Evolutionary conservation across 2,113 vertebrate genomes (phyloP), one percentile per base, ranked within the genome.

Genomic region (Monopterus albus): DNA sequence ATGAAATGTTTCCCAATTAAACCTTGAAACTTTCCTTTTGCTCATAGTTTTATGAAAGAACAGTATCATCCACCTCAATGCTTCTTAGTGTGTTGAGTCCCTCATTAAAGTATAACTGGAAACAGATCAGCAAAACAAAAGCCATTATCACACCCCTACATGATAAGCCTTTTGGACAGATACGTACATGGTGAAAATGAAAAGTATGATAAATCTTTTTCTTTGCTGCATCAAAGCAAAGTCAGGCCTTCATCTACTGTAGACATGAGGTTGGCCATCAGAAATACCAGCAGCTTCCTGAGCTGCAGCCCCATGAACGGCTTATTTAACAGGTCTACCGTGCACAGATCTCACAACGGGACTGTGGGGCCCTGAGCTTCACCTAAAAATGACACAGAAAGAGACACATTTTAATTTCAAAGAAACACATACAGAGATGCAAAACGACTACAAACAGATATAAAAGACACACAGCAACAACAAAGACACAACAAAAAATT

Each of bases 71-170:
- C 40, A 29, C 15, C 7, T 56, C 29, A 66, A 56, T 68, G 66
- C 26, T 50, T 61, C 35, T 66, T 50, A 61, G 38, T 26, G 51
- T 15, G 23, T 31, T n/a, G 25, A 52, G 61, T 52, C 25, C 49
- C 60, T 70, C 36, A 62, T 56, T 35, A 61, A 78, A 64, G 64
- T 45, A 20, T 20, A 58, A 62, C 42, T 57, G 57, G 63, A 78
- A 69, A 64, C 26, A 53, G 57, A 70, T n/a, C 31, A 68, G 25
- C 33, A 38, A 72, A 72, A 77, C 63, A 65, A 61, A 65, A 72
- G 67, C 7, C 14, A 31, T 52, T 25, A 70, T 66, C 36, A 43
- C 35, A 45, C 6, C 29, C 18, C 20, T 33, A 70, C 21, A 55
- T 31, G 53, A 60, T 70, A 6, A 71, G 59, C 17, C 21, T 57